Evolutionary conservation across 2,888 invertebrate species (phyloP).

Genomic region (Dynastes grantii): DNA sequence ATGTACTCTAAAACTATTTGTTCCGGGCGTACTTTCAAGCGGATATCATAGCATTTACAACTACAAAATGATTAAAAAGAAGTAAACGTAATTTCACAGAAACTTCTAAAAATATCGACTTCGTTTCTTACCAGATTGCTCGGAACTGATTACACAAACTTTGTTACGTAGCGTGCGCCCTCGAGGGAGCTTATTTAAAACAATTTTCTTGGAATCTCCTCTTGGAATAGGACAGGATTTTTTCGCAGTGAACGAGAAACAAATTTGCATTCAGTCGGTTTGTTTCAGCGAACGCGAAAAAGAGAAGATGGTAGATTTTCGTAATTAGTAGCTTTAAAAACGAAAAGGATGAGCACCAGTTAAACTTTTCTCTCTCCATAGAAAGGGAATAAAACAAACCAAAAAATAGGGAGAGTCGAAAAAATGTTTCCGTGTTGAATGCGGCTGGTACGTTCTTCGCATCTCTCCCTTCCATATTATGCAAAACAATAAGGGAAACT

Average conservation of each 20-base stretch:
- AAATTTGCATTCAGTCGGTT: conserved; percentile 1
- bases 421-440: conserved; percentile 2
- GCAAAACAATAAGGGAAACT: conserved; percentile 35
- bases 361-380: not conserved
- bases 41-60: not conserved
- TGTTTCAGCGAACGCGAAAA: not conserved
- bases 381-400: not conserved
- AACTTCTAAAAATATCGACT: conserved; percentile 1
- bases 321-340: conserved; percentile 1
- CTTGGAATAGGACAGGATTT: not conserved
- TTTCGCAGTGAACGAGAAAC: not conserved
- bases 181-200: not conserved
- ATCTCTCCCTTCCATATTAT: conserved; percentile 16
- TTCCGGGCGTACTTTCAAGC: not conserved
- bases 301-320: not conserved
- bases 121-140: not conserved
- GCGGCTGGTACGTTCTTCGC: not conserved
- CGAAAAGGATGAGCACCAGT: not conserved
- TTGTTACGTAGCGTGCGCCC: not conserved
- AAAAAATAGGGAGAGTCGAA: not conserved
- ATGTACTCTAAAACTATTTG: too few species aligned
- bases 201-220: not conserved
- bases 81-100: not conserved
- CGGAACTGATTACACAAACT: conserved; percentile 10
- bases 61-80: not conserved